phyloP scores from a whole-genome alignment of 2,797 vertebrate genomes.

The Pipistrellus kuhlii region DNA sequence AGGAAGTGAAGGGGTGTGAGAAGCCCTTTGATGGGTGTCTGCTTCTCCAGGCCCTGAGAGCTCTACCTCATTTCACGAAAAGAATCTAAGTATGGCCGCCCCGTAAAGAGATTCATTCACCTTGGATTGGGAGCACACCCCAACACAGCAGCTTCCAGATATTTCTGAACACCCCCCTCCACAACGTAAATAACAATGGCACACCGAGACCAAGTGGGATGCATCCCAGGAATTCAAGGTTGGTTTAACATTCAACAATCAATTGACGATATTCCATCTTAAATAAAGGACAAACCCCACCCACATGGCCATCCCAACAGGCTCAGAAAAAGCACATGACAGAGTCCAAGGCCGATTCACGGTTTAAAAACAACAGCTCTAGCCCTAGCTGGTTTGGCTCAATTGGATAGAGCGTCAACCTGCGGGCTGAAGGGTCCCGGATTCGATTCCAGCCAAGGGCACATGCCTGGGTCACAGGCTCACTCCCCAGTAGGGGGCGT shows the following conservation, averaged over 20 bases:
- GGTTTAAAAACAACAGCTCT: background rate
- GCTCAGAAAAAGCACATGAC: background rate
- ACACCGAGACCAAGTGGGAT: background rate
- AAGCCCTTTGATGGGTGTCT: background rate
- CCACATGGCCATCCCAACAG: background rate
- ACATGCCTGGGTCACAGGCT: too few relatives aligned
- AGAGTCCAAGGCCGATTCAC: background rate
- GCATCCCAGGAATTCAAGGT: background rate
- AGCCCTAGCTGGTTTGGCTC: background rate
- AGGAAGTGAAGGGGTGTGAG: rapidly evolving
- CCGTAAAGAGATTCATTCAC: background rate
- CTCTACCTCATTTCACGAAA: background rate
- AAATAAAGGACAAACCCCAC: background rate
- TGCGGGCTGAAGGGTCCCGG: too few relatives aligned
- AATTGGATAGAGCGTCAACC: too few relatives aligned
- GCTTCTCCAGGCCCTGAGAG: background rate
- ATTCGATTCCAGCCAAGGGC: too few relatives aligned
- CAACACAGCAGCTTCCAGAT: background rate
- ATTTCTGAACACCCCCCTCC: too few relatives aligned
- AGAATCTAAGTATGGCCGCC: rapidly evolving
- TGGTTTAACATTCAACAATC: background rate
- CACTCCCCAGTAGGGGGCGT: too few relatives aligned
- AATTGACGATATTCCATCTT: rapidly evolving
- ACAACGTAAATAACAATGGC: rapidly evolving
- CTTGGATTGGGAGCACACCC: background rate